Evolutionary conservation across 2,113 vertebrate genomes (phyloP), one percentile per base, ranked within the genome.

Genomic region (Lepus timidus): DNA sequence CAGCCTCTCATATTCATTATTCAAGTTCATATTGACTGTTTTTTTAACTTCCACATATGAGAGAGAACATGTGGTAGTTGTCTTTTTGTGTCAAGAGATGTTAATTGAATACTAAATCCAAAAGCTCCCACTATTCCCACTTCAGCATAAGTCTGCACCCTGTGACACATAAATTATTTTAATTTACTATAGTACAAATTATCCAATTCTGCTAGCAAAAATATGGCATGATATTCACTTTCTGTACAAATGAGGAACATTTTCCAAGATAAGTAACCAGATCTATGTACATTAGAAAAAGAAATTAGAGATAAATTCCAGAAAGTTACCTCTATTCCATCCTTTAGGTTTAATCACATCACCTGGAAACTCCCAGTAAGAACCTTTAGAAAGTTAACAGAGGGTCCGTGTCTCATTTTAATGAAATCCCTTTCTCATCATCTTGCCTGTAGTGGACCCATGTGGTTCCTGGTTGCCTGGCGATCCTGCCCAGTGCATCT

Each of bases 381-480:
- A 67, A 19, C 52, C 8, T n/a, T 36, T 27, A 29, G n/a, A n/a
- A 29, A 49, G 58, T 22, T n/a, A 29, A 16, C 14, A 25, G 55
- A 73, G 9, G 29, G 7, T 36, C 65, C 4, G 16, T 6, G 44
- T 75, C 82, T 0, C 1, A 3, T 44, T 27, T 68, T 67, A 22
- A 7, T 61, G 70, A 74, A 96, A 65, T 58, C 33, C 29, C 8
- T 71, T 92, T 91, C 84, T 70, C 67, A 23, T 55, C 64, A 78
- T 55, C 39, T 70, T n/a, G 39, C 33, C 25, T 22, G 12, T 11
- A 62, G 44, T 79, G 71, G 75, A 62, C 19, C 33, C 10, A 0
- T 6, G 89, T 94, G 74, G 58, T 85, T 95, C 79, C 80, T 79
- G 76, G 71, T 52, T 25, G 80, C 44, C 9, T 23, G 33, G n/a